These are phyloP conservation scores for Rhabdomys pumilio DNA, from an alignment of 2,797 vertebrate genomes.

Conservation along the genomic window DNA sequence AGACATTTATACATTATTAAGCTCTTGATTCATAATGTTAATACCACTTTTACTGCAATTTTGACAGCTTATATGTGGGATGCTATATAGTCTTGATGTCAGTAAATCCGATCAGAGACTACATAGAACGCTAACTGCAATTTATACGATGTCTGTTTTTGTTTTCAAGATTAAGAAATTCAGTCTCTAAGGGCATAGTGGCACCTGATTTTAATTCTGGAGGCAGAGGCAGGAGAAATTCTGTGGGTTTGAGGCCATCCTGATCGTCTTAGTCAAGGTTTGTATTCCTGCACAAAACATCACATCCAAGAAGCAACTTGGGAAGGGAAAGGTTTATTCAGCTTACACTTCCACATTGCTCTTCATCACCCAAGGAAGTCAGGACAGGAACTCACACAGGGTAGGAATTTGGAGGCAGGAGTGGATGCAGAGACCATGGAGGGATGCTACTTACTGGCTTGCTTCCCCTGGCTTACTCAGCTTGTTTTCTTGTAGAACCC, in stretches of 20 bases:
- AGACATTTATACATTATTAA: neutral
- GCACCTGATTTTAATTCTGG: neutral
- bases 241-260: neutral
- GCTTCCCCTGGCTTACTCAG: neutral
- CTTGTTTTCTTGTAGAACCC: neutral
- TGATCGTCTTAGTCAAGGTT: neutral
- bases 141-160: constrained; percentile 25
- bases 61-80: constrained; percentile 32
- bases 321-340: neutral
- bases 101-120: neutral
- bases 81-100: neutral
- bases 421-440: neutral
- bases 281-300: neutral
- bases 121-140: constrained; percentile 7
- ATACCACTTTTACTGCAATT: neutral
- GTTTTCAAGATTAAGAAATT: constrained; percentile 9
- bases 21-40: constrained; percentile 8
- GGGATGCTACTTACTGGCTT: neutral
- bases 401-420: too few relatives aligned
- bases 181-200: neutral
- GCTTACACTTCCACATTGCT: neutral
- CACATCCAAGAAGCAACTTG: neutral
- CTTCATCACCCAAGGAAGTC: too few relatives aligned
- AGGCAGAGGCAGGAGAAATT: neutral
- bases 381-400: too few relatives aligned